Evolutionary conservation across 1,140 invertebrate genomes (phyloP).

Genomic region (Globodera ellingtonae): DNA sequence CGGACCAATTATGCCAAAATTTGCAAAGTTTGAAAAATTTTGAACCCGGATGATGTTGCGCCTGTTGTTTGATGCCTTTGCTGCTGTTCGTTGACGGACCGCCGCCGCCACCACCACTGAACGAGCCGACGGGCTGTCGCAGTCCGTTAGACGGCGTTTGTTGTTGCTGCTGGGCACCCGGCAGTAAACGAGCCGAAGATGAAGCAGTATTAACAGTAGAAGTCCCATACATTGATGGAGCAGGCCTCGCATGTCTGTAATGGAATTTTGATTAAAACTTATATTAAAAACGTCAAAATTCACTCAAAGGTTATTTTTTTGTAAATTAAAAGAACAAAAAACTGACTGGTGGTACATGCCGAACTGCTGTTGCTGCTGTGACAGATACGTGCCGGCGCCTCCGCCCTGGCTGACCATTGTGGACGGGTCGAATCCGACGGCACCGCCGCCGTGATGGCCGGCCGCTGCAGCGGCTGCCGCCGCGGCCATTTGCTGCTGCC

Average conservation of each 20-base stretch:
- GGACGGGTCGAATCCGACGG: not conserved
- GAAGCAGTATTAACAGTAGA: too few relatives aligned
- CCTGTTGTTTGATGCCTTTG: not conserved
- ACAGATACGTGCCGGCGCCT: not conserved
- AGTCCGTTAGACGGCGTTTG: not conserved
- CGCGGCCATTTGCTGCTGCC: not conserved
- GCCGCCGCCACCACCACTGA: not conserved
- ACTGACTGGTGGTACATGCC: not conserved
- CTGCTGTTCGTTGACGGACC: not conserved
- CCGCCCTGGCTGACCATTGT: not conserved
- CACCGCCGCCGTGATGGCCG: not conserved
- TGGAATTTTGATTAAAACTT: too few relatives aligned
- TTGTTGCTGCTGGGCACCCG: too few relatives aligned
- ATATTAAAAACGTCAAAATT: too few relatives aligned
- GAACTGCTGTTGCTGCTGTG: not conserved
- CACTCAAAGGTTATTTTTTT: too few relatives aligned
- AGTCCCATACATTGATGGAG: not conserved
- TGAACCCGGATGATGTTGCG: constrained; percentile 8
- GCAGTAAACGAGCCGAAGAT: not conserved
- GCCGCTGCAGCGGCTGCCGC: not conserved
- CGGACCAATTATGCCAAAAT: not conserved
- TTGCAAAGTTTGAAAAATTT: constrained; percentile 10
- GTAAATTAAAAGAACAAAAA: too few relatives aligned
- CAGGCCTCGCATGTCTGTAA: not conserved
- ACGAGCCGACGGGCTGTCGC: not conserved